These are phyloP conservation scores for Otocyon megalotis DNA, from an alignment of 2,113 vertebrate species.

Conservation along the genomic window DNA sequence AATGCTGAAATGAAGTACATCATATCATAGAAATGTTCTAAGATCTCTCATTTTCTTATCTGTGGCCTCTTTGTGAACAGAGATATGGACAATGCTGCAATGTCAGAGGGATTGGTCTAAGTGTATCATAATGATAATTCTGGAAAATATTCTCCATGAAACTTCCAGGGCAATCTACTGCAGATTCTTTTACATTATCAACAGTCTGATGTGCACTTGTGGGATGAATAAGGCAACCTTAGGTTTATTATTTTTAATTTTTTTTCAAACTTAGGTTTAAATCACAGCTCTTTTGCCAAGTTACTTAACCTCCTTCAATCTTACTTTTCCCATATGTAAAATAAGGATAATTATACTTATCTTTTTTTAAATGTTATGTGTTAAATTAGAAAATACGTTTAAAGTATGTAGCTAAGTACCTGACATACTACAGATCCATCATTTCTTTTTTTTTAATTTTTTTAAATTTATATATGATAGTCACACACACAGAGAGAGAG, in stretches of 20 bases:
- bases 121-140: neutral
- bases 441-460: no score
- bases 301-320: neutral
- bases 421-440: neutral
- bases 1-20: neutral
- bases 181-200: neutral
- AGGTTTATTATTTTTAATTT: neutral
- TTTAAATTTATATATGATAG: no score
- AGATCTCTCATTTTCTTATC: neutral
- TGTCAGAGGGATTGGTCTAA: neutral
- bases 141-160: neutral
- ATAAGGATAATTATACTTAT: neutral
- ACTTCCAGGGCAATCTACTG: neutral
- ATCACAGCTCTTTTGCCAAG: neutral
- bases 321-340: neutral
- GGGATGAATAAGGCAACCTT: neutral
- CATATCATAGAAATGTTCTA: neutral
- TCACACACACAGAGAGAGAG: no score
- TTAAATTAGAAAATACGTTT: slow-evolving; percentile 36
- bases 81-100: neutral
- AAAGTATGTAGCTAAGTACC: neutral
- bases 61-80: neutral
- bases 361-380: neutral
- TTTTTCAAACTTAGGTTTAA: neutral
- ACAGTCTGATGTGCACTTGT: neutral